Evolutionary conservation across 2,797 vertebrate genomes (phyloP).

Genomic region (Chlorospingus semifuscus): DNA sequence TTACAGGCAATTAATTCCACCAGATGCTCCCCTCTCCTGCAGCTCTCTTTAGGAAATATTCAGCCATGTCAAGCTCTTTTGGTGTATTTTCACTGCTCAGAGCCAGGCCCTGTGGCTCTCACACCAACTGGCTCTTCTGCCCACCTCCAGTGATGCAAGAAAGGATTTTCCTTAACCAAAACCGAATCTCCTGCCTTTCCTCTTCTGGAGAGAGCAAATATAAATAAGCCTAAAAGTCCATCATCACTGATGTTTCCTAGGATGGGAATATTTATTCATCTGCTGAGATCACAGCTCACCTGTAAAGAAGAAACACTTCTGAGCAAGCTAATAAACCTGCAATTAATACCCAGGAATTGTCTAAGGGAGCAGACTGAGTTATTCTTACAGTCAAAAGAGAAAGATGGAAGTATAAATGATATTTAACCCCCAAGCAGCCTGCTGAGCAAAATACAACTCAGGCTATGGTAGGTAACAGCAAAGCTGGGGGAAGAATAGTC

Average conservation of each 20-base stretch:
- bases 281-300: slow-evolving; percentile 6
- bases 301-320: slow-evolving; percentile 7
- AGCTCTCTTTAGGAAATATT: background rate
- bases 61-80: background rate
- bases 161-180: background rate
- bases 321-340: slow-evolving; percentile 19
- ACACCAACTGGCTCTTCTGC: background rate
- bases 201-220: background rate
- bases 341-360: slow-evolving; percentile 11
- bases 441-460: background rate
- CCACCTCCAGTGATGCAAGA: background rate
- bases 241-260: background rate
- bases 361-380: background rate
- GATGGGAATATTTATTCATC: background rate
- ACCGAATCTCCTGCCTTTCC: background rate
- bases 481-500: background rate
- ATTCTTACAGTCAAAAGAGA: background rate
- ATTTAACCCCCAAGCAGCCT: background rate
- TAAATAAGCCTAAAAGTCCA: background rate
- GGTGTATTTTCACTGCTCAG: background rate
- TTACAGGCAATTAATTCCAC: background rate
- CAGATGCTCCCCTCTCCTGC: background rate
- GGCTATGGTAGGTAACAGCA: background rate
- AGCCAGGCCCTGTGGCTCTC: background rate
- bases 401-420: background rate